phyloP scores from a whole-genome alignment of 2,113 vertebrate species.

The Blennius ocellaris region DNA sequence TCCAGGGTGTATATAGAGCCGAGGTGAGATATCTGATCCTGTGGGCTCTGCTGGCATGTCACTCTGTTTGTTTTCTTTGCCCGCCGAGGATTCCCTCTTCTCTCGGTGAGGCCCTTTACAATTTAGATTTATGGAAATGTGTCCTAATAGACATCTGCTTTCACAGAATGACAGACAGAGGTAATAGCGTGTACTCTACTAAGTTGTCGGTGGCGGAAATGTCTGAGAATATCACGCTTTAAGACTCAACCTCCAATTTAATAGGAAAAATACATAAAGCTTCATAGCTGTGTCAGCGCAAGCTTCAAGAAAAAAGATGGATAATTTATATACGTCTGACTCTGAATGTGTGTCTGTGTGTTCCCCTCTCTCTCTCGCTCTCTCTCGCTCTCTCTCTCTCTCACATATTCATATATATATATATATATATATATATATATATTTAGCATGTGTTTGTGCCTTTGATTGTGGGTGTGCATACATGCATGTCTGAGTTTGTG shows the following conservation, averaged over 20 bases:
- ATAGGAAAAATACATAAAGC: constrained; percentile 13
- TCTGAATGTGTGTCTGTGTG: constrained; percentile 9
- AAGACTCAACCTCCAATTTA: constrained; percentile 46
- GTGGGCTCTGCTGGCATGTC: constrained; percentile 61
- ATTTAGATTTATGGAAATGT: constrained; percentile 85
- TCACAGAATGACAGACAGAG: constrained; percentile 86
- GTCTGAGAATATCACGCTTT: constrained; percentile 37
- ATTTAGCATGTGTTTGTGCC: constrained; percentile 5
- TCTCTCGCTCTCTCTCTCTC: too few species aligned
- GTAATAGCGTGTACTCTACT: constrained; percentile 76
- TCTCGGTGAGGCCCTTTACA: constrained; percentile 74
- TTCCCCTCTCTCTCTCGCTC: neutral
- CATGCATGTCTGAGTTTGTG: constrained; percentile 32
- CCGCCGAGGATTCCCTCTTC: constrained; percentile 51
- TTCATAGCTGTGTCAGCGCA: constrained; percentile 41
- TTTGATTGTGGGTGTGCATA: constrained; percentile 40
- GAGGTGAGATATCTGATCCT: constrained; percentile 60
- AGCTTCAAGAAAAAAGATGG: constrained; percentile 7
- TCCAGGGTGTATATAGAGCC: constrained; percentile 20
- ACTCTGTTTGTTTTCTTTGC: constrained; percentile 59
- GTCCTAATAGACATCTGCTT: constrained; percentile 85
- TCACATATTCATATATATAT: too few species aligned
- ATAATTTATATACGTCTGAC: constrained; percentile 31
- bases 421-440: too few species aligned
- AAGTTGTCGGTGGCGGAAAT: constrained; percentile 12